Evolutionary conservation across 2,888 invertebrate species (phyloP), one percentile per base, ranked within the genome.

Genomic region (Ormyrus nitidulus): DNA sequence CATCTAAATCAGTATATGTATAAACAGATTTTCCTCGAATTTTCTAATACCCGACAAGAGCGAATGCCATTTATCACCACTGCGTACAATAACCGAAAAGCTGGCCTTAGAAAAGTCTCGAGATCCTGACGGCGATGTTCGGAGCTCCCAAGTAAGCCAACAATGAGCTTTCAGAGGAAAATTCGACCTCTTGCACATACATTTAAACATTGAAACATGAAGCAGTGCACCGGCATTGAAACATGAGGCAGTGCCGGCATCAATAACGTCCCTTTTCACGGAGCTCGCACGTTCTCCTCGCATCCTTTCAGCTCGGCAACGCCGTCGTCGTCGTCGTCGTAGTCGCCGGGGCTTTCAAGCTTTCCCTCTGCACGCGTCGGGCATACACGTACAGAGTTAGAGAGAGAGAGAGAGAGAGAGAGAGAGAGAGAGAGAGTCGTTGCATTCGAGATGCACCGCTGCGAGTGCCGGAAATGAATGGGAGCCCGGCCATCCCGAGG

Each of bases 211-310:
- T 34, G 56, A 13, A 19, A 19, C 19, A 19, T 19, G 19, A 19
- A 19, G 19, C 19, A 19, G 19, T 19, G 51, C 5, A 7, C 61
- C 56, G 19, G 64, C 49, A 64, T 69, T 53, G 68, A 13, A 59
- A 61, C 61, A 59, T 68, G 54, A 46, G 61, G 11, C 54, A 62
- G 76, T 53, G 19, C 7, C 48, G 61, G 69, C 69, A 76, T 49
- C 69, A 49, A 69, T 75, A 68, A 75, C 66, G 48, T 75, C 46
- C 68, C 46, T 75, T 75, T 19, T 68, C 68, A 68, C 75, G 53
- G n/a, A n/a, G 11, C 19, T 19, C 19, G 19, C 19, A 19, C 19
- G 19, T 19, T 19, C 19, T 19, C 56, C 44, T 13, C 53, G 46
- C 53, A 68, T 61, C 53, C 68, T 68, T 53, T 68, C 75, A 19